Base-by-base conservation (phyloP, 2,888 invertebrate genomes). In the Ametastegia equiseti region DNA sequence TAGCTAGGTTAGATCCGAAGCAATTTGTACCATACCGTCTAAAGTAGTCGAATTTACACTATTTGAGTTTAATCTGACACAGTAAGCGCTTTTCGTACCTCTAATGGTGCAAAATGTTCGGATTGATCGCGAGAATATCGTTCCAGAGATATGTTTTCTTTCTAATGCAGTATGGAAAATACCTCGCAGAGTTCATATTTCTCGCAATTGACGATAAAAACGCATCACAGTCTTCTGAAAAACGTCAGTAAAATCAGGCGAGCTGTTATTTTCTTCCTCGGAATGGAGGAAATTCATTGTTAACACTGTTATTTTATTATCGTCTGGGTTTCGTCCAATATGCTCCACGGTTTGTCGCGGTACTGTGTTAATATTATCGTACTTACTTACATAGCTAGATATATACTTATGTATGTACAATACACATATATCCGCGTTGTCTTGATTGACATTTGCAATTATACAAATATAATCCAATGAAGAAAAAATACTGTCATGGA, bases 261-360 rank as follows among this genome's bases (percentile, higher is more conserved):
- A 42, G 42, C 67, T 67, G 39, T 39, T 39, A 15, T 67, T 67
- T 1, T 60, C 27, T 60, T n/a, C 30, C 7, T 19, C 11, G 67
- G 15, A 1, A 39, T 60, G 42, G 42, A 42, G 9, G 42, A 30
- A 60, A 30, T 60, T 60, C 30, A 5, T 67, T 67, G 67, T 67
- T 67, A 67, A 67, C 39, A 67, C 39, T 5, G 36, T 67, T 42
- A 67, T 67, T 67, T 67, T 67, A 36, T 67, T 67, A 67, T 67
- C 23, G 67, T 67, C 67, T 67, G 67, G 11, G 9, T 19, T 19
- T 42, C 9, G 7, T 60, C 11, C 67, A 11, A 23, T 11, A 19
- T 67, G 9, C 36, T 11, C 36, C 19, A 39, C 42, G 67, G 67
- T 23, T 27, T 60, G 27, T 42, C 9, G 42, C 42, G 5, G 23